Evolutionary conservation across 2,797 vertebrate species (phyloP).

Genomic region (Bradypodion ventrale): DNA sequence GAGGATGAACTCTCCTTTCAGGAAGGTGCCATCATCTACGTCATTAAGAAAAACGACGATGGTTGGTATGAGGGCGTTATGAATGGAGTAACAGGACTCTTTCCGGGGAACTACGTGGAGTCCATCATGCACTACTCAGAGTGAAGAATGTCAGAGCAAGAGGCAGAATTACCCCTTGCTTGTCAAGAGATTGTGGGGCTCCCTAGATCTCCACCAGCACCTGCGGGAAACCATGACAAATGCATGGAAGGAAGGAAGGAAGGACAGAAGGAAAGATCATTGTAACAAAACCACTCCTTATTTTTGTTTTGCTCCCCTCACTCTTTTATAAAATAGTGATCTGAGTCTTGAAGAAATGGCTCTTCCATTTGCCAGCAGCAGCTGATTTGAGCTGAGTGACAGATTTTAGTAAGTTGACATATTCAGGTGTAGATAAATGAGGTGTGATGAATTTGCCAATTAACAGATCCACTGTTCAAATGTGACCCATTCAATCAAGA

Average conservation of each 20-base stretch:
- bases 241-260: conserved; percentile 58
- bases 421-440: conserved; percentile 57
- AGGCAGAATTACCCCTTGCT: conserved; percentile 50
- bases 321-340: conserved; percentile 73
- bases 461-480: conserved; percentile 62
- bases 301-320: conserved; percentile 16
- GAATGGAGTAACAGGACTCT: conserved; percentile 96
- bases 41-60: conserved; percentile 99
- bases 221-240: conserved; percentile 60
- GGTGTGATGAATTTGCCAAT: conserved; percentile 54
- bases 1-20: conserved; percentile 98
- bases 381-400: conserved; percentile 67
- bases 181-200: conserved; percentile 65
- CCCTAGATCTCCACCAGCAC: conserved; percentile 68
- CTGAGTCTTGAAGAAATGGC: conserved; percentile 75
- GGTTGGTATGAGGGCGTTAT: conserved; percentile 98
- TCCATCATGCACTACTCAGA: conserved; percentile 99
- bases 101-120: conserved; percentile 98
- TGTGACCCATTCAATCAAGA: conserved; percentile 65
- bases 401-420: conserved; percentile 66
- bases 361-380: conserved; percentile 70
- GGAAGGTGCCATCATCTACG: conserved; percentile 98
- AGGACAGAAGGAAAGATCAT: conserved; percentile 76
- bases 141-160: conserved; percentile 73
- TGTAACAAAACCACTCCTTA: conserved; percentile 75